Conservation (phyloP, 2,797 vertebrate species). For the Caiman crocodilus region DNA sequence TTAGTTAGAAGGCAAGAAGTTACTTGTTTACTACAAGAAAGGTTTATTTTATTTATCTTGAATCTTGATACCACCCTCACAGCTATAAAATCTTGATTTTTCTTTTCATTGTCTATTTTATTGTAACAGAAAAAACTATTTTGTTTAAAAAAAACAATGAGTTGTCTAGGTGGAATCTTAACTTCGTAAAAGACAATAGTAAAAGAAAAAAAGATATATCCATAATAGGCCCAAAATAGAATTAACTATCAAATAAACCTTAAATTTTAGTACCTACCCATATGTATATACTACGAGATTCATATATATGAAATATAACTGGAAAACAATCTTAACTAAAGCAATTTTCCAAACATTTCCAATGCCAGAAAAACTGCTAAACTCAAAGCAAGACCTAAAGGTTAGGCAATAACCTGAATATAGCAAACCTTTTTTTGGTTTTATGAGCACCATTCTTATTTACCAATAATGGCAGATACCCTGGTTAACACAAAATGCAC, state of each 20-base stretch:
- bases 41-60: conserved; percentile 21
- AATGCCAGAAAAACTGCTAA: background rate
- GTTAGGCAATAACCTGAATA: background rate
- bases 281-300: background rate
- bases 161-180: background rate
- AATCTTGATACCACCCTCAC: background rate
- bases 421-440: background rate
- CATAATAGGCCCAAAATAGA: background rate
- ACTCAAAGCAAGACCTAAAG: background rate
- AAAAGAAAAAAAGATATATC: background rate
- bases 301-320: background rate
- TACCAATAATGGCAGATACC: background rate
- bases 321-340: background rate
- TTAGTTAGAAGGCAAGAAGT: background rate
- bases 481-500: background rate
- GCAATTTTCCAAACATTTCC: background rate
- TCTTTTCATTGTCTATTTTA: background rate
- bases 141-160: background rate
- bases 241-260: background rate
- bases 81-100: background rate
- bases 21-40: conserved; percentile 8
- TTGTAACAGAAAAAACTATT: background rate
- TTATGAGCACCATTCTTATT: background rate
- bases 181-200: background rate
- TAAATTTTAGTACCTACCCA: background rate